These are phyloP conservation scores for Tadarida brasiliensis DNA, from an alignment of 2,797 vertebrate species.

Conservation along the genomic window DNA sequence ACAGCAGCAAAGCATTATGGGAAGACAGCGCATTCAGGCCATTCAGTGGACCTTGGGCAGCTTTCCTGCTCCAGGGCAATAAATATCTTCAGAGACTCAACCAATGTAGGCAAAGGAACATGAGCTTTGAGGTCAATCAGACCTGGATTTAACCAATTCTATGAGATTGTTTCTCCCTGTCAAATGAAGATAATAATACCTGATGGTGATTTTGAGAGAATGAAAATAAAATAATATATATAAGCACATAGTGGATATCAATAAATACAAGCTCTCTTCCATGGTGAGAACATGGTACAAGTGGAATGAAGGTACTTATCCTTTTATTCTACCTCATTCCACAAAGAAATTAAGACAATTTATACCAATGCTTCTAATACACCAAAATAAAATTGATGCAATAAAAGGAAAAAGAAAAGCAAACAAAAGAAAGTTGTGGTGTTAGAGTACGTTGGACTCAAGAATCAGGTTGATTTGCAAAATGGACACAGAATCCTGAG, in stretches of 20 bases:
- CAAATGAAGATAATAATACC: neutral
- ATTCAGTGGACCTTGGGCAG: neutral
- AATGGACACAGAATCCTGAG: neutral
- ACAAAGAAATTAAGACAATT: slow-evolving; percentile 53
- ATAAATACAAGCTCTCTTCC: neutral
- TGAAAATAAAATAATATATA: neutral
- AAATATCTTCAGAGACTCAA: neutral
- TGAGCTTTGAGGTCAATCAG: neutral
- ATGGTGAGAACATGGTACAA: neutral
- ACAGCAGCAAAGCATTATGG: slow-evolving; percentile 59
- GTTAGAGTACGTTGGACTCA: neutral
- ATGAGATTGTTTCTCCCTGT: neutral
- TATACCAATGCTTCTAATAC: neutral
- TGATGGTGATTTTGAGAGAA: neutral
- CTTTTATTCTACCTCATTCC: slow-evolving; percentile 6
- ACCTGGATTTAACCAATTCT: neutral
- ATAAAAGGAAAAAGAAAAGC: neutral
- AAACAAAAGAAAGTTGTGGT: neutral
- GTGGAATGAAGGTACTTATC: neutral
- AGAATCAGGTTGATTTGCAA: slow-evolving; percentile 11
- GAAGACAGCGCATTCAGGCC: neutral
- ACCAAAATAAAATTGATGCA: neutral
- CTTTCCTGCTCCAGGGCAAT: neutral
- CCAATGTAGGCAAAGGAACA: no score
- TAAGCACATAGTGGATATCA: neutral